Evolutionary conservation across 2,113 vertebrate genomes (phyloP), one percentile per base, ranked within the genome.

Genomic region (Corythoichthys intestinalis): DNA sequence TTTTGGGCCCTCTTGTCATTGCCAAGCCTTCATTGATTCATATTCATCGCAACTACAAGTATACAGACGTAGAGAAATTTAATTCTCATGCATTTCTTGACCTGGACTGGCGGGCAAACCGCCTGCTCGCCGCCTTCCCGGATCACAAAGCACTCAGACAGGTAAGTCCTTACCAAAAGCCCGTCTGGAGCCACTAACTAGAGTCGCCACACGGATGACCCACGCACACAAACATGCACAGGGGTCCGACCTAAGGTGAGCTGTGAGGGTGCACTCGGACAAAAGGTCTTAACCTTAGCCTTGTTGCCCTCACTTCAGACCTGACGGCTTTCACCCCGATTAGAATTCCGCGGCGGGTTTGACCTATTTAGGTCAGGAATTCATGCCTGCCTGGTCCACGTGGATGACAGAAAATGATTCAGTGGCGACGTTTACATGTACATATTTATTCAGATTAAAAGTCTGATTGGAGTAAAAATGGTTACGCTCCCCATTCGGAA

Each of bases 111-210:
- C 14, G 34, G 34, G 28, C 8, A 9, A 72, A 54, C 73, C 64
- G 78, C 83, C 77, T 87, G 88, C 77, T 82, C 79, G 81, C 75
- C 67, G 60, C 78, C 73, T 62, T 90, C 90, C 87, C 84, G 67
- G 77, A 76, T 47, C 80, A 77, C 85, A 79, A 85, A 78, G 83
- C 89, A 88, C 88, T 88, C 89, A 91, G 89, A 93, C 89, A 77
- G 91, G 89, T 92, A 91, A 92, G 90, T 92, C 90, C 88, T 85
- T 90, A 90, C 92, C 92, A 91, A 90, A 91, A 89, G 88, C 85
- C 81, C 83, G 86, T 91, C 86, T 88, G 83, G 82, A 74, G 85
- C 85, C 82, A 82, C 84, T 90, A 92, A 92, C 90, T 90, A 84
- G 86, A 85, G 86, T 15, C 81, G 84, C 78, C 79, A 77, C 73